phyloP scores from a whole-genome alignment of 2,888 invertebrate species.

The Argyresthia albistria region DNA sequence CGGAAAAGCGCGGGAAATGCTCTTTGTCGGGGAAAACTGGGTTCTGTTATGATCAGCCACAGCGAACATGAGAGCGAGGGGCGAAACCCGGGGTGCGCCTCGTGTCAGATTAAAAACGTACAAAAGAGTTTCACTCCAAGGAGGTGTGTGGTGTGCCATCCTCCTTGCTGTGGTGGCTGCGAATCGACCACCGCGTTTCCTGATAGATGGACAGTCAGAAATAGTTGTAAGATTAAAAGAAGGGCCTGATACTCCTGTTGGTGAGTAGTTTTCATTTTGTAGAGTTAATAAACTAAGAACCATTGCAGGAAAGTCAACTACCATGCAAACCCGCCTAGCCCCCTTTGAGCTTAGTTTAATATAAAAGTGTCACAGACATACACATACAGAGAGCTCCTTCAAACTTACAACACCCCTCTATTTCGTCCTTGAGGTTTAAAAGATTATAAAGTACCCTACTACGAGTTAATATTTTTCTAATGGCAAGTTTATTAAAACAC shows the following conservation, averaged over 20 bases:
- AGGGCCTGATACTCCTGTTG: conserved; percentile 87
- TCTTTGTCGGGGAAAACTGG: conserved; percentile 32
- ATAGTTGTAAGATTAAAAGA: conserved; percentile 92
- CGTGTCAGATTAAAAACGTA: conserved; percentile 52
- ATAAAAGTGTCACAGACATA: no score
- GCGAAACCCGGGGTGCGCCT: conserved; percentile 11
- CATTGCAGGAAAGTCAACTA: no score
- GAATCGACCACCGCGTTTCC: conserved; percentile 89
- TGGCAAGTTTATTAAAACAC: no score
- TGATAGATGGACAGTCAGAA: conserved; percentile 91
- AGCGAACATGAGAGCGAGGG: conserved; percentile 30
- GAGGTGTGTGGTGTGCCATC: conserved; percentile 18
- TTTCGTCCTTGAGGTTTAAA: no score
- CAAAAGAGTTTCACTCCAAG: conserved; percentile 13
- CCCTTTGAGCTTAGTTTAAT: no score
- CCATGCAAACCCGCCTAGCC: no score
- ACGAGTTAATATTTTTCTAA: no score
- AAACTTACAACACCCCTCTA: no score
- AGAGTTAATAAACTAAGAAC: no score
- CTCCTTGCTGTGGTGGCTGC: conserved; percentile 32
- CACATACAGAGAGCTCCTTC: no score
- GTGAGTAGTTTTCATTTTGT: conserved; percentile 63
- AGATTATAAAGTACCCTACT: no score
- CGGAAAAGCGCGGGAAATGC: conserved; percentile 47
- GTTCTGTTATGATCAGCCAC: conserved; percentile 31